Base-by-base conservation (phyloP, 2,888 invertebrate species). In the Melikaiella ostensackeni region DNA sequence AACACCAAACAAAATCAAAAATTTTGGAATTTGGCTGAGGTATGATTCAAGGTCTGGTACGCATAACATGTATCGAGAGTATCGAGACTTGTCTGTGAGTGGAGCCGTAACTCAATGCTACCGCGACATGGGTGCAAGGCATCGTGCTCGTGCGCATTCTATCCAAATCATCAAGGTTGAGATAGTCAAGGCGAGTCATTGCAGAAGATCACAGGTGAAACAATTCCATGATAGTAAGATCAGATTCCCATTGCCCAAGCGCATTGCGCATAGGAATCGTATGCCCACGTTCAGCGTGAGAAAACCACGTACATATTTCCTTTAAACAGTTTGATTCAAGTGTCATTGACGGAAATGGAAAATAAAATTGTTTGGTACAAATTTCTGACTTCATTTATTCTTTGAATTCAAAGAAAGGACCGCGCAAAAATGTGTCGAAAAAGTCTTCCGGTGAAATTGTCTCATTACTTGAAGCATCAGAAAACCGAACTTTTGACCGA, bases 61-160 rank as follows among this genome's bases (percentile, higher is more conserved):
- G 78, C 99, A 99, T 94, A 99, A 99, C 94, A 99, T 99, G 99
- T 99, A 99, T 96, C 95, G 98, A 84, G 99, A 99, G 92, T 99
- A 99, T 93, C 95, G 99, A 86, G 99, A 99, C 92, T 93, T 99
- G 87, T 97, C 97, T 79, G 97, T 98, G 8, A 97, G 98, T 76
- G 98, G 97, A 79, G 99, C 99, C 78, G 99, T 99, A 77, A 99
- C 99, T 19, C 97, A 98, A 92, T 99, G 98, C 92, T 99, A 99
- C 93, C 95, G 98, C 77, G 99, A 99, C 91, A 89, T 89, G 89
- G 96, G 95, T 83, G 99, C 99, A 77, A 81, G 86, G 98, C 99
- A 99, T 93, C 96, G 99, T 91, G 99, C 99, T 42, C 94, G 99
- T 82, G 98, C 99, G 73, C 98, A 99, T 91, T 96, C 98, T 24